These are phyloP conservation scores for Apis florea DNA, from an alignment of 1,140 invertebrate genomes.

Conservation along the genomic window DNA sequence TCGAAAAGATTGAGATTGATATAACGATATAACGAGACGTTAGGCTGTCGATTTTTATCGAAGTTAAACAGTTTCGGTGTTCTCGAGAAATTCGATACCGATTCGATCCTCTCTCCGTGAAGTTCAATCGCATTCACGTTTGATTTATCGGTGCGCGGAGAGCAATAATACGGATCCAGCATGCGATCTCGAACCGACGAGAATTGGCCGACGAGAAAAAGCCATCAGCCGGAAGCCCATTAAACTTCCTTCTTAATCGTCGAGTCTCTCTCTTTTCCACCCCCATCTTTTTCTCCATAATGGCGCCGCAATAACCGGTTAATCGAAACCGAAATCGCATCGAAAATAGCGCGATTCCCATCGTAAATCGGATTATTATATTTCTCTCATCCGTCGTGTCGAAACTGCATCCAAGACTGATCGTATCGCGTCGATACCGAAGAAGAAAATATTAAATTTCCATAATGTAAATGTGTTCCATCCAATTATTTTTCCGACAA, in stretches of 20 bases:
- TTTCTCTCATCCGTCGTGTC: background rate
- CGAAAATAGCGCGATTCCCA: conserved; percentile 34
- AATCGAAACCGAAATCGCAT: background rate
- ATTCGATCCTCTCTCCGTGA: background rate
- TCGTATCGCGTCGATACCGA: conserved; percentile 18
- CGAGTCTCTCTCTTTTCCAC: background rate
- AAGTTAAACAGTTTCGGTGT: too few species aligned
- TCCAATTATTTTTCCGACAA: background rate
- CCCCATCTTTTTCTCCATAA: background rate
- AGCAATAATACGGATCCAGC: conserved; percentile 8
- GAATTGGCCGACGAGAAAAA: background rate
- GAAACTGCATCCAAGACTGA: background rate
- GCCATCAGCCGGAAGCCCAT: background rate
- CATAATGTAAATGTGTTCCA: too few species aligned
- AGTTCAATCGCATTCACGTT: conserved; percentile 5
- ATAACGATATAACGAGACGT: too few species aligned
- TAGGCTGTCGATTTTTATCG: too few species aligned
- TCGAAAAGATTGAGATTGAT: too few species aligned
- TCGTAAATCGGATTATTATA: conserved; percentile 44
- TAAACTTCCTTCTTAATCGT: conserved; percentile 9
- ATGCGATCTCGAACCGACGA: background rate
- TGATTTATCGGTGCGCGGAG: background rate
- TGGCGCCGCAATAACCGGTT: background rate
- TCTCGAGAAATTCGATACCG: background rate
- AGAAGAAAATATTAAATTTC: background rate